A percentile compares a stretch with the other conserved stretches of the same genome.
phyloP scores from a whole-genome alignment of 2,888 invertebrate species.

The Microctonus aethiopoides region DNA sequence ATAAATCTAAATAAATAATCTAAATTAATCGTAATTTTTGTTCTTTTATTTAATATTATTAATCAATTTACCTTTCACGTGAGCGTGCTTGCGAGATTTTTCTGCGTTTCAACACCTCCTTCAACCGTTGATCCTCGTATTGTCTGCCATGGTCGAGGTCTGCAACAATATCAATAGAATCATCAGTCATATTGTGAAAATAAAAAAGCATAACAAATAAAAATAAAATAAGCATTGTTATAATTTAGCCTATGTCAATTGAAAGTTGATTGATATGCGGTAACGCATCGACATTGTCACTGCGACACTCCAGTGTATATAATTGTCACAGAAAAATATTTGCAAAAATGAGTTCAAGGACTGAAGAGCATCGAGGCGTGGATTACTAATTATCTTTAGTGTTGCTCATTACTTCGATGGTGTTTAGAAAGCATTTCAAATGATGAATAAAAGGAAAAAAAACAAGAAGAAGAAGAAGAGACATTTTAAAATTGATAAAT shows the following conservation, averaged over 20 bases:
- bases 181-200: not conserved
- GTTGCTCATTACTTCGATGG: slow-evolving; percentile 3
- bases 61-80: slow-evolving; percentile 44
- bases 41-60: slow-evolving; percentile 5
- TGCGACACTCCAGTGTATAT: slow-evolving; percentile 7
- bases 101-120: slow-evolving; percentile 48
- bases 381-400: slow-evolving; percentile 34
- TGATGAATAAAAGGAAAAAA: not conserved
- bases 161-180: slow-evolving; percentile 38
- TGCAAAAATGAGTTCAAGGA: slow-evolving; percentile 28
- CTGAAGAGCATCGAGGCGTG: slow-evolving; percentile 1
- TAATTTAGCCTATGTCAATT: not conserved
- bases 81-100: slow-evolving; percentile 46
- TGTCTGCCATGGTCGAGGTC: slow-evolving; percentile 50
- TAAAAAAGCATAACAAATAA: too few species aligned
- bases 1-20: too few species aligned
- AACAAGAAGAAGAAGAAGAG: slow-evolving; percentile 1
- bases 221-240: not conserved
- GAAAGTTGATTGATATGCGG: slow-evolving; percentile 39
- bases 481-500: not conserved
- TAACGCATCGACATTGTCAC: not conserved
- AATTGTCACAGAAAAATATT: slow-evolving; percentile 30
- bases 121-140: slow-evolving; percentile 50
- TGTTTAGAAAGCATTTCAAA: slow-evolving; percentile 12
- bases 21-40: slow-evolving; percentile 18